Evolutionary conservation across 2,888 invertebrate genomes (phyloP).

Genomic region (Macroteleia sp.): DNA sequence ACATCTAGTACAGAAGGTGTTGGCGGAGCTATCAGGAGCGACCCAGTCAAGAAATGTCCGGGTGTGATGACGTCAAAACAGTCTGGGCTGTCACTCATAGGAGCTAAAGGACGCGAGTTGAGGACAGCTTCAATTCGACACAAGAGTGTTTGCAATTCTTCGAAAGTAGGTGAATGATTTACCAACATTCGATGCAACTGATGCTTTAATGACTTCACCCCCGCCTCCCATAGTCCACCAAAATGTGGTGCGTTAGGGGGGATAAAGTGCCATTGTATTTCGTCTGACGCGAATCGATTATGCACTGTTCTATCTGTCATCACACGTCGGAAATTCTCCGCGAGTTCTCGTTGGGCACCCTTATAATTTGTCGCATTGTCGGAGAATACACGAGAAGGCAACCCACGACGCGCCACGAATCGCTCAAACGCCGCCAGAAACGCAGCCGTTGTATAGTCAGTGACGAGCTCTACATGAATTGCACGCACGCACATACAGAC

Average conservation of each 20-base stretch:
- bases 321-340: neutral
- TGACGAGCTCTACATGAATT: neutral
- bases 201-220: neutral
- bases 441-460: neutral
- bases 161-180: neutral
- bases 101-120: neutral
- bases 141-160: neutral
- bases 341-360: neutral
- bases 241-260: neutral
- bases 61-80: neutral
- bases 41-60: slow-evolving; percentile 45
- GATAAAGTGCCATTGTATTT: neutral
- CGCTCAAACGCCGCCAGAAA: neutral
- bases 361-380: neutral
- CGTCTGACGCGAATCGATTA: neutral
- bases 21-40: slow-evolving; percentile 51
- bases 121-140: neutral
- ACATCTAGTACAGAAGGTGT: slow-evolving; percentile 53
- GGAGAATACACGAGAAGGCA: neutral
- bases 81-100: neutral
- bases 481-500: neutral
- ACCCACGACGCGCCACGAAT: neutral
- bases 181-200: neutral
- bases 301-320: neutral
- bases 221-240: slow-evolving; percentile 1